These are phyloP conservation scores for Dromaius novaehollandiae DNA, from an alignment of 2,113 vertebrate genomes.

Conservation along the genomic window DNA sequence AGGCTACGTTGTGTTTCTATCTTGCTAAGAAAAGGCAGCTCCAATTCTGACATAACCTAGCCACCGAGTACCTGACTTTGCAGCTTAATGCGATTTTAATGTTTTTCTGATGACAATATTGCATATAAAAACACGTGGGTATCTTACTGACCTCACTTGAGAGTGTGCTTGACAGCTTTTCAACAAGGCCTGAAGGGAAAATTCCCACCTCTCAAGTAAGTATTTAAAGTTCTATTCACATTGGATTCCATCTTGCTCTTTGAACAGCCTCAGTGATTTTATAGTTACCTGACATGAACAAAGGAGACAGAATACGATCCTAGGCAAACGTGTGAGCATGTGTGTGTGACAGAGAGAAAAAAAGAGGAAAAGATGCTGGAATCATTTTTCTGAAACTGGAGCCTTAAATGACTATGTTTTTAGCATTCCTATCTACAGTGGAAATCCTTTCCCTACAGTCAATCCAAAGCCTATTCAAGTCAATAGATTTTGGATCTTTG, in stretches of 20 bases:
- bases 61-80: background rate
- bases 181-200: slow-evolving; percentile 10
- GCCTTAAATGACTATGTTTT: background rate
- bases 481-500: slow-evolving; percentile 38
- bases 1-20: background rate
- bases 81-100: background rate
- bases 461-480: slow-evolving; percentile 15
- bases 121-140: background rate
- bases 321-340: background rate
- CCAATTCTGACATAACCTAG: background rate
- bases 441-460: slow-evolving; percentile 52
- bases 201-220: background rate
- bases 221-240: slow-evolving; percentile 12
- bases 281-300: background rate
- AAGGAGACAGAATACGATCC: slow-evolving; percentile 23
- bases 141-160: slow-evolving; percentile 6
- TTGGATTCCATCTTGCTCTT: background rate
- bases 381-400: slow-evolving; percentile 29
- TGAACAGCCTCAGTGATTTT: slow-evolving; percentile 9
- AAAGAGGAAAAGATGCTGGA: background rate
- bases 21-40: background rate
- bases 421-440: slow-evolving; percentile 22
- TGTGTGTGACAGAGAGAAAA: background rate
- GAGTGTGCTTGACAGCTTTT: background rate
- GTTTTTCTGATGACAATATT: background rate